Conservation (phyloP, 2,888 invertebrate species). For the Trypoxylon attenuatum region DNA sequence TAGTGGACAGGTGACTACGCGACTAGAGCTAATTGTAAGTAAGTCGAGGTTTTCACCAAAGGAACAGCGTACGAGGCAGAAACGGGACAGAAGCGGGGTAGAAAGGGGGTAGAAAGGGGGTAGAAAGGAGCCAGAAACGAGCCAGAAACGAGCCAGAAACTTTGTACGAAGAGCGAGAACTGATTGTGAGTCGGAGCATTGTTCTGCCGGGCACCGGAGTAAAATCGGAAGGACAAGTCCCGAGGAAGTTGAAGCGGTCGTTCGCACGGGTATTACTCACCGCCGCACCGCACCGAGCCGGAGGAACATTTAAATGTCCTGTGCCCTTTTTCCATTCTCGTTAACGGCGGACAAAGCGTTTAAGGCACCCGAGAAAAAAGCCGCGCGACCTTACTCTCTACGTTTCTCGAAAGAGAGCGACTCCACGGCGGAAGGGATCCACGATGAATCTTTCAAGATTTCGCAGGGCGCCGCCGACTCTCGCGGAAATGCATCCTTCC, state of each 20-base stretch:
- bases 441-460: slow-evolving; percentile 35
- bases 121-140: slow-evolving; percentile 1
- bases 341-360: slow-evolving; percentile 36
- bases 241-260: slow-evolving; percentile 30
- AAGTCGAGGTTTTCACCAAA: no score
- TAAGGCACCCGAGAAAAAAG: slow-evolving; percentile 15
- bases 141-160: slow-evolving; percentile 14
- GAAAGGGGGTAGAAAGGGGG: not conserved
- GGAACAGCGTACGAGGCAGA: no score
- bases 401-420: slow-evolving; percentile 13
- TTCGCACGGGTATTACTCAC: slow-evolving; percentile 26
- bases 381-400: no score
- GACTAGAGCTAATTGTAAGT: no score
- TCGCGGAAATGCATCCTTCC: slow-evolving; percentile 12
- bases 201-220: slow-evolving; percentile 14
- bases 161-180: slow-evolving; percentile 17
- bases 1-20: no score
- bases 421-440: slow-evolving; percentile 9
- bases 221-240: slow-evolving; percentile 30
- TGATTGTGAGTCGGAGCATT: slow-evolving; percentile 10
- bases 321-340: slow-evolving; percentile 14
- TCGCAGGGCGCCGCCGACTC: slow-evolving; percentile 7
- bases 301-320: slow-evolving; percentile 35
- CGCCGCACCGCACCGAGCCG: no score
- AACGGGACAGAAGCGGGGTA: no score